Evolutionary conservation across 2,888 invertebrate species (phyloP), one percentile per base, ranked within the genome.

Genomic region (Rhagonycha lutea): DNA sequence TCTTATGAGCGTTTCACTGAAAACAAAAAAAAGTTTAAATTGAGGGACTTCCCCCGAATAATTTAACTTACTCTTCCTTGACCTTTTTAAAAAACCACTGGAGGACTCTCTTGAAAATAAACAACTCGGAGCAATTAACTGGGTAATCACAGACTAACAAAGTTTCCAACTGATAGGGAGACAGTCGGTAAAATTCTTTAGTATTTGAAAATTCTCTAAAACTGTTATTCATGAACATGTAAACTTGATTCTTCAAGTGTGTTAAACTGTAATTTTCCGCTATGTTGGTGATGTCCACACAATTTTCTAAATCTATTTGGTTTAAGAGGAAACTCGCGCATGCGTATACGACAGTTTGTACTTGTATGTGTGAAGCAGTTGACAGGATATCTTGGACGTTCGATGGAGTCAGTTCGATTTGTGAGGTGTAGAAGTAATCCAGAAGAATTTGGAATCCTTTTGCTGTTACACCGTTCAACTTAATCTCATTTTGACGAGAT

Each of bases 291-390:
- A 94, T 91, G 82, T 93, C 92, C n/a, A 93, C 90, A 85, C 93
- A 94, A 85, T 93, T 94, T 73, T 93, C 92, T 76, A 92, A 86
- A 83, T 92, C 92, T 8, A 94, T 88, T 84, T 93, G 92, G n/a
- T 90, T 88, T 86, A 92, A 89, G 24, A 94, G 86, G 82, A 91
- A 94, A 77, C 89, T 89, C 0, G 92, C 91, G 84, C 94, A 94
- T 0, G 92, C 92, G 77, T 91, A 90, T 4, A 93, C 91, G 2
- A 94, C 92, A 11, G 92, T 90, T 61, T 91, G 88, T 82, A 94
- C 86, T 82, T 89, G 92, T 0, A 93, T 90, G 84, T 93, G 92
- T 24, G 91, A 92, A n/a, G 94, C 93, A 3, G 93, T 92, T 4
- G 92, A 91, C 60, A 94, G 85, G 14, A 93, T 92, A 84, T 93